These are phyloP conservation scores for Cecropterus lyciades DNA, from an alignment of 1,140 invertebrate genomes.

Conservation along the genomic window DNA sequence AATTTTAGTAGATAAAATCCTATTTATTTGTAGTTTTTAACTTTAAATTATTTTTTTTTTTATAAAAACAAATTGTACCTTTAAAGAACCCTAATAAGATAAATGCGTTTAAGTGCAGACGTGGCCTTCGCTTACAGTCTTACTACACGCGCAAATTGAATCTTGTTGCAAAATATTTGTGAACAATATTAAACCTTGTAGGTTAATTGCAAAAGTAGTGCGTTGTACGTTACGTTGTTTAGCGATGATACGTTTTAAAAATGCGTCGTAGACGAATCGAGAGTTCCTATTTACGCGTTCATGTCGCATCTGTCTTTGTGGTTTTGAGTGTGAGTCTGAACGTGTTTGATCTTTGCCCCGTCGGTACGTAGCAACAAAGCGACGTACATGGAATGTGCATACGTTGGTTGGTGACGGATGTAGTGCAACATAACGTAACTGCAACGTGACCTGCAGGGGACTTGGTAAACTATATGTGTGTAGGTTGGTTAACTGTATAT, in stretches of 20 bases:
- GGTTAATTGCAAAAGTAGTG: slow-evolving; percentile 37
- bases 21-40: background rate
- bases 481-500: too few relatives aligned
- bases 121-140: slow-evolving; percentile 15
- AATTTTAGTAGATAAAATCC: background rate
- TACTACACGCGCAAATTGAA: slow-evolving; percentile 15
- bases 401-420: background rate
- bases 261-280: background rate
- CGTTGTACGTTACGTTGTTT: slow-evolving; percentile 18
- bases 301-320: background rate
- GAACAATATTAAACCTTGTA: slow-evolving; percentile 39
- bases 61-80: background rate
- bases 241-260: background rate
- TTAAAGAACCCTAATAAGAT: slow-evolving; percentile 10
- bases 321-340: background rate
- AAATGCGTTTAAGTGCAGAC: slow-evolving; percentile 5
- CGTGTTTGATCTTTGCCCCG: background rate
- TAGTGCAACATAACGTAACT: background rate
- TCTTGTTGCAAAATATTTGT: slow-evolving; percentile 37
- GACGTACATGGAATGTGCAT: slow-evolving; percentile 1
- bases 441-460: background rate
- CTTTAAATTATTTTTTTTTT: background rate
- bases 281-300: background rate
- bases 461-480: background rate
- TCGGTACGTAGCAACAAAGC: background rate